These are phyloP conservation scores for Littorina saxatilis DNA, from an alignment of 1,140 invertebrate species.

Conservation along the genomic window DNA sequence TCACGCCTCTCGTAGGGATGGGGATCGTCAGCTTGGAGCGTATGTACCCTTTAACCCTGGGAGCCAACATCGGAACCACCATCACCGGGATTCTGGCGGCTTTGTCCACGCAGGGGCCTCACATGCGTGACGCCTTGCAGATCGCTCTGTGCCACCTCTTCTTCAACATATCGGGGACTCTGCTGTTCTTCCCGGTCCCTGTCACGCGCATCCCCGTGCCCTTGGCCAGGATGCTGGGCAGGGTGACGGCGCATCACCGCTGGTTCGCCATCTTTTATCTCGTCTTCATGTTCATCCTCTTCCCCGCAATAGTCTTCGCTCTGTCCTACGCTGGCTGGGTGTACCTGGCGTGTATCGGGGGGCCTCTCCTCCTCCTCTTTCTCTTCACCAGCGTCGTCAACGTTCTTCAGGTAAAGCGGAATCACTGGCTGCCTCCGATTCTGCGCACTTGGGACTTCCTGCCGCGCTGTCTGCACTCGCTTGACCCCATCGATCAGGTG, in stretches of 20 bases:
- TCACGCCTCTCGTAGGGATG: conserved; percentile 81
- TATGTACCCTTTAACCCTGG: conserved; percentile 81
- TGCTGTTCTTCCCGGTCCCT: conserved; percentile 81
- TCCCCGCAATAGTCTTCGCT: conserved; percentile 77
- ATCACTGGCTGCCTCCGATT: conserved; percentile 54
- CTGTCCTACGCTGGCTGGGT: conserved; percentile 72
- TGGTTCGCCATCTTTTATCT: conserved; percentile 81
- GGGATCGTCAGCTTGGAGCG: conserved; percentile 80
- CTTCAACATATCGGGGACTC: conserved; percentile 75
- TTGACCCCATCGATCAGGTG: conserved; percentile 57
- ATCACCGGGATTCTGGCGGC: conserved; percentile 79
- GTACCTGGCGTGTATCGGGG: conserved; percentile 58
- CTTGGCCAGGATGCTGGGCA: conserved; percentile 78
- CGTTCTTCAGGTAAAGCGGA: conserved; percentile 61
- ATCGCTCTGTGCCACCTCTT: conserved; percentile 78
- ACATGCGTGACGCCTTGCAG: conserved; percentile 76
- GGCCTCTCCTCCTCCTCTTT: conserved; percentile 56
- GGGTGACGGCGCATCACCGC: conserved; percentile 77
- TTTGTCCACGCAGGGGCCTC: conserved; percentile 72
- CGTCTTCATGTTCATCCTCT: conserved; percentile 77
- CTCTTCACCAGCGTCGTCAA: conserved; percentile 63
- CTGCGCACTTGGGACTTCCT: conserved; percentile 69
- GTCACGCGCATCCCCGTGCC: conserved; percentile 78
- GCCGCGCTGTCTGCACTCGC: conserved; percentile 58
- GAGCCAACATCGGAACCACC: conserved; percentile 82